phyloP scores from a whole-genome alignment of 2,113 vertebrate genomes.

The Nibea coibor region DNA sequence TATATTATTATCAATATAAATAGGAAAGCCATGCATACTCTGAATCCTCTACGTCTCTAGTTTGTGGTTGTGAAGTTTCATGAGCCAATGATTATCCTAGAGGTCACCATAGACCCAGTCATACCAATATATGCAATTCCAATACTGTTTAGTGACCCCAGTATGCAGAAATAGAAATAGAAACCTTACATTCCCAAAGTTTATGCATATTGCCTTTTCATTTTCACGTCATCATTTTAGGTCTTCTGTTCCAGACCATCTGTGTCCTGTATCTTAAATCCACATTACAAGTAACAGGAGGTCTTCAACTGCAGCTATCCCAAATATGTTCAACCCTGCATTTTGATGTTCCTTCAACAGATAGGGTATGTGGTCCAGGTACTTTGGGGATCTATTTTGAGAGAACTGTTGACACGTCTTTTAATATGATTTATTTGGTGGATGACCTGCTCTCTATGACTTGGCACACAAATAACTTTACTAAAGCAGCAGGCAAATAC shows the following conservation, averaged over 20 bases:
- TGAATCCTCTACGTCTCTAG: too few relatives aligned
- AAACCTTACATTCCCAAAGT: neutral
- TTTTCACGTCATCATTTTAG: slow-evolving; percentile 5
- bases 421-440: slow-evolving; percentile 79
- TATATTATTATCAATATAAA: too few relatives aligned
- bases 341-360: slow-evolving; percentile 72
- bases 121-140: too few relatives aligned
- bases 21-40: too few relatives aligned
- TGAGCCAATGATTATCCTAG: too few relatives aligned
- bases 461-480: slow-evolving; percentile 77
- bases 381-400: slow-evolving; percentile 79
- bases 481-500: slow-evolving; percentile 58
- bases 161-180: too few relatives aligned
- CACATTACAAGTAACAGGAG: slow-evolving; percentile 11
- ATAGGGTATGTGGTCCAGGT: slow-evolving; percentile 73
- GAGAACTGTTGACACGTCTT: slow-evolving; percentile 76
- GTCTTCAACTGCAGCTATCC: slow-evolving; percentile 40
- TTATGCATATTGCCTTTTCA: neutral
- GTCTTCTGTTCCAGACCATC: neutral
- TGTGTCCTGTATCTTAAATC: neutral
- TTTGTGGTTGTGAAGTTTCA: too few relatives aligned
- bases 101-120: too few relatives aligned
- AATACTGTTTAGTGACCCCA: too few relatives aligned
- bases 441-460: slow-evolving; percentile 67
- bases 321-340: slow-evolving; percentile 44